phyloP scores from a whole-genome alignment of 2,113 vertebrate species.

The Apodemus speciosus region DNA sequence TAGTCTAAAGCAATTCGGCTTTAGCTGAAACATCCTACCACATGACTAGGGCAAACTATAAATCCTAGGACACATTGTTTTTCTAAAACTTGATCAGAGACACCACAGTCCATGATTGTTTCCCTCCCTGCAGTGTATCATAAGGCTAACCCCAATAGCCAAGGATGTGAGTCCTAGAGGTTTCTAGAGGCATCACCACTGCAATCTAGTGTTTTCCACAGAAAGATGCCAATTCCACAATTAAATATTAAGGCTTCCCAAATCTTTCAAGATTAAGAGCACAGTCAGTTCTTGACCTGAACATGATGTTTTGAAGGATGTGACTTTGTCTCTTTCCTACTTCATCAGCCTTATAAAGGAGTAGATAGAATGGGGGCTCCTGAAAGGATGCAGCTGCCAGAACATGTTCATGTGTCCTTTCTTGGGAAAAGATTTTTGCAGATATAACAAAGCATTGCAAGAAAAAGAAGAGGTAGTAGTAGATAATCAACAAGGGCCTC shows the following conservation, averaged over 20 bases:
- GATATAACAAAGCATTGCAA: not conserved
- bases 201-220: slow-evolving; percentile 2
- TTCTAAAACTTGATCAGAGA: not conserved
- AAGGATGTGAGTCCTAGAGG: not conserved
- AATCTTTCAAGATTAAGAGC: not conserved
- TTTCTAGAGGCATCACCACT: not conserved
- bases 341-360: not conserved
- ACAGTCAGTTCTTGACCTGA: too few species aligned
- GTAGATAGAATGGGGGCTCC: not conserved
- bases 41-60: not conserved
- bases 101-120: not conserved
- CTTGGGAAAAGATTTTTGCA: not conserved
- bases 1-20: too few species aligned
- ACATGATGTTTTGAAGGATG: not conserved
- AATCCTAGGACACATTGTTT: not conserved
- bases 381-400: not conserved
- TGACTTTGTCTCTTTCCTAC: not conserved
- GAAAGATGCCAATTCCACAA: not conserved
- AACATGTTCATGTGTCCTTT: not conserved
- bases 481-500: not conserved
- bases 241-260: not conserved
- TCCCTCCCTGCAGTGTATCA: not conserved
- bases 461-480: not conserved
- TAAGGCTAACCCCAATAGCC: not conserved
- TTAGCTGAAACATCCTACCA: not conserved